These are phyloP conservation scores for Ascaphus truei DNA, from an alignment of 2,113 vertebrate species.

Conservation along the genomic window DNA sequence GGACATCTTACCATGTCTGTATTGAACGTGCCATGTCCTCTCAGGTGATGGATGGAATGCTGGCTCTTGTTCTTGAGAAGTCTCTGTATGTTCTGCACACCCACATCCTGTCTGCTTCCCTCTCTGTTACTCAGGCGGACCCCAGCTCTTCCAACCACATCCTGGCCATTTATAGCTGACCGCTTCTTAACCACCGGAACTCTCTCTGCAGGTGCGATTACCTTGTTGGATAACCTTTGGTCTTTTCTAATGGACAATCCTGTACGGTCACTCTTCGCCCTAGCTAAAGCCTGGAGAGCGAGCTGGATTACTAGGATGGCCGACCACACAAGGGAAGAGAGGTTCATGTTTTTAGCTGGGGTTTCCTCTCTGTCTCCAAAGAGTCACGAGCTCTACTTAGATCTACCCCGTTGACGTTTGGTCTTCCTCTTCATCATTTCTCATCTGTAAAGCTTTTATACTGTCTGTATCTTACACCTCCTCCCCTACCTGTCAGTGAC, in stretches of 20 bases:
- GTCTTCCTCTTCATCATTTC: background rate
- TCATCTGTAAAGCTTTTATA: constrained; percentile 38
- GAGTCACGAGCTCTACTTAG: background rate
- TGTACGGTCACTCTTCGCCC: background rate
- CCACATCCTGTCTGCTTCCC: rapidly evolving
- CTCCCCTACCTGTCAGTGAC: constrained; percentile 4
- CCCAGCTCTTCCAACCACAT: rapidly evolving
- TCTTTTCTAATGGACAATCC: background rate
- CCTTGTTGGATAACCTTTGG: background rate
- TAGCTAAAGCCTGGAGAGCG: background rate
- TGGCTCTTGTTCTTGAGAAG: background rate
- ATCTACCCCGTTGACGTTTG: background rate
- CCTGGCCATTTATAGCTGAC: rapidly evolving
- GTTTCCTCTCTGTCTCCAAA: background rate
- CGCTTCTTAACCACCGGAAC: rapidly evolving
- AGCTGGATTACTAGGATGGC: background rate
- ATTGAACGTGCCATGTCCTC: constrained; percentile 48
- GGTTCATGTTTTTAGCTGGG: constrained; percentile 28
- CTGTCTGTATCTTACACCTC: background rate
- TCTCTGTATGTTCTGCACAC: background rate
- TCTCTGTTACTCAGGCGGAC: background rate
- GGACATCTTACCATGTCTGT: constrained; percentile 44
- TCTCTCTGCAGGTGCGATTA: background rate
- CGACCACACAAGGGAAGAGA: rapidly evolving
- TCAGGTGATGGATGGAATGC: constrained; percentile 14